Evolutionary conservation across 1,140 invertebrate genomes (phyloP), one percentile per base, ranked within the genome.

Genomic region (Portunus trituberculatus): DNA sequence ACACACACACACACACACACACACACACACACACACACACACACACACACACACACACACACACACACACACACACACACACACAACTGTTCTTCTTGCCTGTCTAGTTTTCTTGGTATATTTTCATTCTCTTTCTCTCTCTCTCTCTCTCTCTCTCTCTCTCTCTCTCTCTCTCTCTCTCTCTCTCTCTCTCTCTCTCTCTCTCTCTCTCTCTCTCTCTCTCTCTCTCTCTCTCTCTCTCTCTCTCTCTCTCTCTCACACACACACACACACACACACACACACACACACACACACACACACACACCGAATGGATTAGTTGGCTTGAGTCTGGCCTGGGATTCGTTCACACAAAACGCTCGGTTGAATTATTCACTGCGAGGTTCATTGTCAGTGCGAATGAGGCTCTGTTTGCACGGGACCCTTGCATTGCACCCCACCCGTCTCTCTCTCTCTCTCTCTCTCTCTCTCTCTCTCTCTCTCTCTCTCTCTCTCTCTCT

Each of bases 171-270:
- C 83, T 31, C 10, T 31, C 83, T 39, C 28, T 29, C 32, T 39
- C 83, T 39, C 28, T 86, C 28, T 31, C 28, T 86, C 83, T 39
- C 28, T 39, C 83, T 86, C 32, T 39, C 83, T 31, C 83, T 39
- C 28, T 86, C 83, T 86, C 83, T 86, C 83, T 86, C 83, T 86
- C 83, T 86, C 83, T 86, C 28, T 86, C 83, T 86, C 83, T 86
- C 28, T 86, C 83, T 86, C 83, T 86, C 83, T 86, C 83, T 86
- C 83, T 86, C 76, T 86, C 83, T 86, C 83, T 86, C 83, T 86
- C 83, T 86, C 83, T 86, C 83, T 86, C 83, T 86, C 83, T 86
- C 83, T 86, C 83, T 86, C 83, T 86, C 83, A n/a, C n/a, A n/a
- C n/a, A 76, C 67, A 76, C 67, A 76, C 67, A 76, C 67, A 76